Base-by-base conservation (phyloP, 2,888 invertebrate species). In the Pollenia griseotomentosa region DNA sequence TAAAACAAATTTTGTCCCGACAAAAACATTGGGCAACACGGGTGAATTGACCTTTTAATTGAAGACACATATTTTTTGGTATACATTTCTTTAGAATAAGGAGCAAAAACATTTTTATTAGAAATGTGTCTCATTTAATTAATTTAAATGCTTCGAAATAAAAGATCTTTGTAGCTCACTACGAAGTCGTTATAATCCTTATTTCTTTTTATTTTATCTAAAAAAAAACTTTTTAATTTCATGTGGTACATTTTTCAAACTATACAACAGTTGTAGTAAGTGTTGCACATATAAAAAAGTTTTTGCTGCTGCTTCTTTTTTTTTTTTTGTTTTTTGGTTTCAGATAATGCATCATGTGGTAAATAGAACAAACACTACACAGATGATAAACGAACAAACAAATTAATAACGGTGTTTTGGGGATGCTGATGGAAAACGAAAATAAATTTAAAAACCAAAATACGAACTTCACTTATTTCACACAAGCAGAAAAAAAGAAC, bases 331-430 rank as follows among this genome's bases (percentile, higher is more conserved):
- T n/a, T n/a, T 55, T 71, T 14, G 8, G 71, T 75, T 77, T 63
- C 12, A 42, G 11, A 84, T 78, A 73, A 73, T 84, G 79, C 79
- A 84, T 84, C 84, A 85, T 68, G 79, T 80, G 74, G 84, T 80
- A 85, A 85, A 74, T 84, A 73, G 79, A 84, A 84, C 84, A 79
- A 53, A 66, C 14, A 57, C 40, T 61, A n/a, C 3, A 55, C 7
- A 84, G 23, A 66, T 66, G 40, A 66, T 75, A 74, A 73, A 74
- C 68, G 46, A 74, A 68, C 79, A 42, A 57, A 59, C 42, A 74
- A 68, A 85, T 75, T 59, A 61, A 63, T 66, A 61, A 74, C 61
- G 61, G 55, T 42, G 48, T 42, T 80, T 84, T 68, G 53, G 79
- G 79, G 65, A 73, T 66, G 70, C n/a, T 55, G 68, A 44, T 53